Base-by-base conservation (phyloP, 2,888 invertebrate species). In the Sarcophaga rosellei region DNA sequence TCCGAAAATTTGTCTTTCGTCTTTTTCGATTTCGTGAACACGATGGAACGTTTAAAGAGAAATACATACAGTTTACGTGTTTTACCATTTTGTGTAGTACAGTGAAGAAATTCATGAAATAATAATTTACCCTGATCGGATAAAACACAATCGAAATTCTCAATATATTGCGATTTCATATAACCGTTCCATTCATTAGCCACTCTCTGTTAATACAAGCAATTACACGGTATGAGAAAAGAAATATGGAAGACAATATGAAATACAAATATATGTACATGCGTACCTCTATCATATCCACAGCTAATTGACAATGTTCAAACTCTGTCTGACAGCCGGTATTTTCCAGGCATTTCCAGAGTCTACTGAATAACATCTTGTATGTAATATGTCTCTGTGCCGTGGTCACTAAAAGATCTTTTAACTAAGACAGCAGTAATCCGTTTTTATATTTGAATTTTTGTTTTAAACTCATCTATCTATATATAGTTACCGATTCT, bases 121-220 rank as follows among this genome's bases (percentile, higher is more conserved):
- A 86, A 61, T 17, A 86, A 72, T 45, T 81, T 74, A 17, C 86
- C 84, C 61, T 86, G 77, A 21, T 59, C 81, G 45, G 69, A 84
- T n/a, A 86, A 45, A 10, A 74, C 20, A 6, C 81, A 81, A 25
- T 84, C 66, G 25, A 81, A 84, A 35, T 84, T 84, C 59, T 45
- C 44, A 15, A 86, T 84, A 12, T 53, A 12, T 15, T 53, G 17
- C 5, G 53, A 53, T 53, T 15, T 53, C 15, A 12, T 53, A 53
- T 15, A 72, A 25, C 81, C 81, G 44, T 84, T 45, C 12, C 73
- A 44, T 66, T 86, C 63, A 0, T 66, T 45, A 35, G 47, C 20
- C 44, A 84, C 75, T n/a, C 12, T 57, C 83, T 86, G 11, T 12
- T 35, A 35, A 69, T 15, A 59, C 0, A n/a, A n/a, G 17, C 1